Evolutionary conservation across 2,797 vertebrate species (phyloP), one percentile per base, ranked within the genome.

Genomic region (Rhyacichthys aspro): DNA sequence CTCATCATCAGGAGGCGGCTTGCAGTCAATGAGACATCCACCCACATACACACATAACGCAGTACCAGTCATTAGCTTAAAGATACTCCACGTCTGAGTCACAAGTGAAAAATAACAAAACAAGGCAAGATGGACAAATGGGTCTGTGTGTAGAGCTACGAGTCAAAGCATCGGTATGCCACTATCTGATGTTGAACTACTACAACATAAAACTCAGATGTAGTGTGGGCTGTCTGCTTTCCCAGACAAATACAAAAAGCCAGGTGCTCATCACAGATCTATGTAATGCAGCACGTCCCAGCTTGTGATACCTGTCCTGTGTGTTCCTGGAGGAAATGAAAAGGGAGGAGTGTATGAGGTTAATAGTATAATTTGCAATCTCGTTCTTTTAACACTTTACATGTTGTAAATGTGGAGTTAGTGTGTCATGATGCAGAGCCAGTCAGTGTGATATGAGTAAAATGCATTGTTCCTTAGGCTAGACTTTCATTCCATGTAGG

Each of bases 151-250:
- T 70, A 0, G 15, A 55, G 37, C 36, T 63, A 64, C 70, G 74
- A 86, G 79, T 89, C 81, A 81, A 68, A 70, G 55, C 43, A 45
- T 16, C 85, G 76, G 83, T 83, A 88, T 85, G 89, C 65, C 63
- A 39, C 72, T 73, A 79, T 82, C 78, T 78, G 79, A 87, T 86
- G 84, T 90, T 86, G 81, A 86, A 88, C 83, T 74, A 46, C 1
- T 74, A 46, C 1, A 63, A 62, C 37, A 77, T 66, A 70, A 82
- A 64, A 55, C 45, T 14, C 23, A 72, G 76, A 65, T 74, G 55
- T 60, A 59, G 72, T 17, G 3, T 44, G 55, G 62, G 61, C 61
- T 14, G 63, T 67, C 52, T 67, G 74, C 68, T 9, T 41, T 50
- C 55, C 11, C 56, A 57, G 56, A 67, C 70, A 50, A 75, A 67